These are phyloP conservation scores for Electrophaes corylata DNA, from an alignment of 2,888 invertebrate genomes.

Conservation along the genomic window DNA sequence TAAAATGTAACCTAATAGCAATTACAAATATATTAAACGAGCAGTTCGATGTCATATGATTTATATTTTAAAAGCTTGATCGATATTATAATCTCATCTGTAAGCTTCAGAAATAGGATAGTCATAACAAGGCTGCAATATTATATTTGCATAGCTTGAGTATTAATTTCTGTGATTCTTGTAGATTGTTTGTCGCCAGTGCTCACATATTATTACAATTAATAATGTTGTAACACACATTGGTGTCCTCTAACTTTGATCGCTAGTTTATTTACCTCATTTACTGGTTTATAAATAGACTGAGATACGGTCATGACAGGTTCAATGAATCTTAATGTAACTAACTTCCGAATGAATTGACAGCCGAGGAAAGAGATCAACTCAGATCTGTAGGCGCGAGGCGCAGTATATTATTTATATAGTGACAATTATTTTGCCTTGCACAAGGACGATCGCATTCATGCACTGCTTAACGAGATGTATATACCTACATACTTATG, in stretches of 20 bases:
- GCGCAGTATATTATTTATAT: too few species aligned
- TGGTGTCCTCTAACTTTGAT: slow-evolving; percentile 33
- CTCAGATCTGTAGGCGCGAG: slow-evolving; percentile 55
- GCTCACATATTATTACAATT: slow-evolving; percentile 28
- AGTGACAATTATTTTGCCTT: slow-evolving; percentile 55
- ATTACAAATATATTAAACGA: background rate
- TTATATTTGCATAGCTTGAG: slow-evolving; percentile 33
- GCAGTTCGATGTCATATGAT: background rate
- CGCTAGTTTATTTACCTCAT: slow-evolving; percentile 46
- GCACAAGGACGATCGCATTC: slow-evolving; percentile 75
- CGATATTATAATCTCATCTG: slow-evolving; percentile 23
- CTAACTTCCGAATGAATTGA: slow-evolving; percentile 55
- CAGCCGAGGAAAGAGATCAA: slow-evolving; percentile 59
- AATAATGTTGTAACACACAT: slow-evolving; percentile 16
- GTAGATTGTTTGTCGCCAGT: slow-evolving; percentile 33
- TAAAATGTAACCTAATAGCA: background rate
- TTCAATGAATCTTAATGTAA: slow-evolving; percentile 46
- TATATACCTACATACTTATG: slow-evolving; percentile 6
- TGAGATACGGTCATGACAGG: slow-evolving; percentile 44
- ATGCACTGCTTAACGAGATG: slow-evolving; percentile 46
- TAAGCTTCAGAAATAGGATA: slow-evolving; percentile 33
- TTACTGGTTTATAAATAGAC: slow-evolving; percentile 36
- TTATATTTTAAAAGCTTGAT: slow-evolving; percentile 22
- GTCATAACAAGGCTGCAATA: slow-evolving; percentile 35
- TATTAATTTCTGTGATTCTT: slow-evolving; percentile 40